These are phyloP conservation scores for Carassius carassius DNA, from an alignment of 2,113 vertebrate genomes.

Conservation along the genomic window DNA sequence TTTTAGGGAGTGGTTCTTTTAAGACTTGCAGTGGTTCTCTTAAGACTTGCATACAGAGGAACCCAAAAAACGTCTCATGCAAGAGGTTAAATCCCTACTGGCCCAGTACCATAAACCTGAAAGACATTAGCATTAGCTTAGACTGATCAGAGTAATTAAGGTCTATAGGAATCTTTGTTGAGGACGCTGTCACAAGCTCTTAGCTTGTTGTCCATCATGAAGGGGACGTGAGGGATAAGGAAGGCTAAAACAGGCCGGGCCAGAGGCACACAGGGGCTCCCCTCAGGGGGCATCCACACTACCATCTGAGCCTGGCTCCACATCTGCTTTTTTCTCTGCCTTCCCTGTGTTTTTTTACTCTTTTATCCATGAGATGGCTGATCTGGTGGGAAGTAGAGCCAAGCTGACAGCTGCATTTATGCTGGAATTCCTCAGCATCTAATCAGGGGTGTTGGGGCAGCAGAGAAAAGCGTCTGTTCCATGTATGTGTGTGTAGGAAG, in stretches of 20 bases:
- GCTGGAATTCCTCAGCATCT: slow-evolving; percentile 49
- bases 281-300: slow-evolving; percentile 17
- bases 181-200: slow-evolving; percentile 20
- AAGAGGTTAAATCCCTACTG: not conserved
- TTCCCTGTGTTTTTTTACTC: not conserved
- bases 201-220: slow-evolving; percentile 20
- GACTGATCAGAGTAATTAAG: not conserved
- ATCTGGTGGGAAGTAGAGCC: slow-evolving; percentile 24
- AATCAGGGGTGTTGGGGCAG: slow-evolving; percentile 41
- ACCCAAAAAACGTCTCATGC: not conserved
- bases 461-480: slow-evolving; percentile 34
- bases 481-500: not conserved
- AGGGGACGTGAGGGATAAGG: not conserved
- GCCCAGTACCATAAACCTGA: not conserved
- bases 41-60: not conserved
- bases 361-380: slow-evolving; percentile 12
- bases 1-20: not conserved
- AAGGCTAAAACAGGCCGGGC: slow-evolving; percentile 14
- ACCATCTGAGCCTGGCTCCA: not conserved
- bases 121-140: slow-evolving; percentile 21
- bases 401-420: slow-evolving; percentile 49
- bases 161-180: not conserved
- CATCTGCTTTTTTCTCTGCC: slow-evolving; percentile 4
- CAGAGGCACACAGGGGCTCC: not conserved
- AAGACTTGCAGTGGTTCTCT: not conserved